Conservation (phyloP, 2,797 vertebrate species). For the Onychomys arenicola region DNA sequence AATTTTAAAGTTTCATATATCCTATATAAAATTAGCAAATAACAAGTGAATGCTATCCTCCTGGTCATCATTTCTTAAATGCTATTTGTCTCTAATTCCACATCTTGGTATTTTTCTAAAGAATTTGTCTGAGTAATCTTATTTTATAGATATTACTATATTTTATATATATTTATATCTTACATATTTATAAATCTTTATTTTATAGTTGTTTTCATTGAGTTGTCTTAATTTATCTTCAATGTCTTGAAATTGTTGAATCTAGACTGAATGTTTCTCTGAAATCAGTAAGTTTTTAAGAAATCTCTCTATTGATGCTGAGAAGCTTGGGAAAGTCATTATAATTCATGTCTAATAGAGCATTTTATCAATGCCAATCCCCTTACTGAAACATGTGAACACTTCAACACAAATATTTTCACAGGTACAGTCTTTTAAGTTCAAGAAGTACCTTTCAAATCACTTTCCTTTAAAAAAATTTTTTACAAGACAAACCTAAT, state of each 20-base stretch:
- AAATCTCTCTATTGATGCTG: neutral
- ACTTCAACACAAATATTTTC: slow-evolving; percentile 62
- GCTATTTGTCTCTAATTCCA: neutral
- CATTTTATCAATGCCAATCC: neutral
- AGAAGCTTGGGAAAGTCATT: slow-evolving; percentile 9
- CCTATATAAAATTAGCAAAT: slow-evolving; percentile 9
- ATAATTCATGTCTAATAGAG: neutral
- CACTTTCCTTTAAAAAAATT: slow-evolving; percentile 36
- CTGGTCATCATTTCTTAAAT: neutral
- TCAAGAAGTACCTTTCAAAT: slow-evolving; percentile 27
- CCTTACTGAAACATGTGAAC: slow-evolving; percentile 22
- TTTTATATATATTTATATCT: too few species aligned
- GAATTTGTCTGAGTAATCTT: neutral
- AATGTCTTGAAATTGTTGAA: slow-evolving; percentile 29
- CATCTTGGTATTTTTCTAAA: slow-evolving; percentile 30
- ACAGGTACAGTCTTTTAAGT: neutral
- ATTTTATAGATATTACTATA: neutral
- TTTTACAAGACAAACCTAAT: slow-evolving; percentile 51
- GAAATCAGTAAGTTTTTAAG: neutral
- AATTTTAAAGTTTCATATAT: neutral
- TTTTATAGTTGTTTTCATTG: slow-evolving; percentile 14
- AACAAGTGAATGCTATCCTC: neutral
- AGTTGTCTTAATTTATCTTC: slow-evolving; percentile 12
- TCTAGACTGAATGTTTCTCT: neutral
- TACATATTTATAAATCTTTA: neutral